Percentiles rank a stretch among this genome's conserved stretches.
Conservation (phyloP, 2,113 vertebrate species). For the Neogobius melanostomus region DNA sequence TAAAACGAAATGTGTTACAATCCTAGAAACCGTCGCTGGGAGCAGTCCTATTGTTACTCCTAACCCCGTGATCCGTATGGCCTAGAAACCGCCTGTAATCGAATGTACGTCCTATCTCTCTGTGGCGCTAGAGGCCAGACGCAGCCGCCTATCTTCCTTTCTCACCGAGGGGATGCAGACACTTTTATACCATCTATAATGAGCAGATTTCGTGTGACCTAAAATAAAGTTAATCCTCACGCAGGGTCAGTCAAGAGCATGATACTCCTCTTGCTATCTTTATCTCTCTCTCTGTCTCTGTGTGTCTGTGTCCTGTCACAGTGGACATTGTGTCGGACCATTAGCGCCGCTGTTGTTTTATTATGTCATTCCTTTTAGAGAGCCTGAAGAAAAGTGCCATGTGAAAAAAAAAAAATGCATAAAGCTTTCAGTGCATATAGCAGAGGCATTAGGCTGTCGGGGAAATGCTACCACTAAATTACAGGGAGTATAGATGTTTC, state of each 20-base stretch:
- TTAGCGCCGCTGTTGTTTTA: conserved; percentile 42
- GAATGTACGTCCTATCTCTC: conserved; percentile 11
- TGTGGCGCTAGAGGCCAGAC: conserved; percentile 25
- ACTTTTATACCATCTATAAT: conserved; percentile 49
- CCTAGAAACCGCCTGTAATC: conserved; percentile 5
- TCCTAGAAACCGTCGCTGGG: background rate
- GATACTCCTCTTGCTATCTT: conserved; percentile 12
- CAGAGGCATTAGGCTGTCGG: conserved; percentile 40
- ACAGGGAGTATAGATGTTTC: background rate
- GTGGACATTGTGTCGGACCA: conserved; percentile 31
- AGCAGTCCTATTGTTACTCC: conserved; percentile 2
- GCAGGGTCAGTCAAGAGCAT: conserved; percentile 32
- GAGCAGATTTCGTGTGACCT: conserved; percentile 49
- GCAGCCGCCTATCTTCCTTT: conserved; percentile 23
- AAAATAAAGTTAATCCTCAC: conserved; percentile 58
- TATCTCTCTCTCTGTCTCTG: conserved; percentile 3
- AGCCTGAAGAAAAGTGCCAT: conserved; percentile 48
- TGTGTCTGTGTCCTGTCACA: conserved; percentile 24
- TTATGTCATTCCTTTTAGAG: conserved; percentile 57
- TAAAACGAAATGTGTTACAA: conserved; percentile 2
- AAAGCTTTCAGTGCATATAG: conserved; percentile 55
- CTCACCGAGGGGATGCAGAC: conserved; percentile 13
- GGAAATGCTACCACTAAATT: background rate
- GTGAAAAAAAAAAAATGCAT: conserved; percentile 44
- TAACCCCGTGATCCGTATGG: background rate